Base-by-base conservation (phyloP, 92 coral and sea anemone species). In the Nematostella vectensis region DNA sequence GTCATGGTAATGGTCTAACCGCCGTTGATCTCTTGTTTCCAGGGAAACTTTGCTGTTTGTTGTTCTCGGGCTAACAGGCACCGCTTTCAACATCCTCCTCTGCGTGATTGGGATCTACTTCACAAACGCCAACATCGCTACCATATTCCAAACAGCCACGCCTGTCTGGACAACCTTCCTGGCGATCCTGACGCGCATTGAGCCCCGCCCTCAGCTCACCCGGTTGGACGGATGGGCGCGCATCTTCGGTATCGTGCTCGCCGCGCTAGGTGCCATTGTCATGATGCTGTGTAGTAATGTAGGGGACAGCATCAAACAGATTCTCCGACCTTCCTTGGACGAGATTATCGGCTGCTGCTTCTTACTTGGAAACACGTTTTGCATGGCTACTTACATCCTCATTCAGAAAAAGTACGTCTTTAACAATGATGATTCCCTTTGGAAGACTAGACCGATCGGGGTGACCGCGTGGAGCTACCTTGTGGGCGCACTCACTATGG, bases 401-500 rank as follows among this genome's bases (percentile, higher is more conserved):
- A 22, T 70, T 18, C 76, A 70, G 37, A 70, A 70, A 53, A 70
- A 70, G 22, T 70, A 49, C 53, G 52, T 70, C 11, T 70, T 70
- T 31, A 70, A 51, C 25, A 57, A 70, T n/a, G 29, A 57, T 26
- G 13, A 26, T 16, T 70, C 76, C 10, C 13, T 27, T 1, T 70
- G 76, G 76, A 59, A 61, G 39, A 22, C 33, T 13, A 57, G 25
- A 13, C 76, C 76, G 2, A 52, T 70, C 43, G 70, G 51, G 1
- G 49, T 70, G 13, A 70, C 76, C 11, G 70, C 76, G 0, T 70
- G 76, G 76, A 70, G 76, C 31, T 70, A 70, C 27, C 53, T 50
- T 9, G 57, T 70, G 51, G 76, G 55, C 8, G 36, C 54, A 0
- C 15, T 70, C 22, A 58, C 52, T 16, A 52, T 70, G 53, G 62